phyloP scores from a whole-genome alignment of 2,888 invertebrate genomes.

The Caenorhabditis becei region DNA sequence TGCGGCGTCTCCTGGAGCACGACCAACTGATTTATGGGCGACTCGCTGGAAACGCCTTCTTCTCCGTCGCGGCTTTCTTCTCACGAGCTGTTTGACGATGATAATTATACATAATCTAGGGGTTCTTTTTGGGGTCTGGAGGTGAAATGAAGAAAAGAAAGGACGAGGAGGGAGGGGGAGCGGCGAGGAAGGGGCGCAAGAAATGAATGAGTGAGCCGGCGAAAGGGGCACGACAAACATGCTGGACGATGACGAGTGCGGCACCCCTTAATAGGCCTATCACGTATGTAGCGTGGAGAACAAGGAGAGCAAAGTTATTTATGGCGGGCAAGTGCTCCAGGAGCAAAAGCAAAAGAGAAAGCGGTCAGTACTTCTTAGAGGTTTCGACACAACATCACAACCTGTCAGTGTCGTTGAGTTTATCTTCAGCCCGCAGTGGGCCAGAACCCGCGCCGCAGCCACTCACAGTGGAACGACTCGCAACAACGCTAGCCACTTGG shows the following conservation, averaged over 20 bases:
- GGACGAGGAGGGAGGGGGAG: neutral
- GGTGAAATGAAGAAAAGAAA: neutral
- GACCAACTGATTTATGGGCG: conserved; percentile 34
- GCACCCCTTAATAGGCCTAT: conserved; percentile 58
- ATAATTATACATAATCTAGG: conserved; percentile 36
- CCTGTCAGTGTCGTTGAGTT: conserved; percentile 51
- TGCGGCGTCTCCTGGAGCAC: conserved; percentile 8
- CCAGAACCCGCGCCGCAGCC: conserved; percentile 27
- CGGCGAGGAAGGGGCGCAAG: conserved; percentile 20
- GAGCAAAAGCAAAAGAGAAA: conserved; percentile 8
- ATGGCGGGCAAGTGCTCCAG: conserved; percentile 1
- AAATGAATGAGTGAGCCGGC: conserved; percentile 36
- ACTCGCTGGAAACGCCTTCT: conserved; percentile 27
- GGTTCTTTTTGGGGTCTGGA: neutral
- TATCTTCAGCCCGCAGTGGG: conserved; percentile 60
- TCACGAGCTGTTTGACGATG: conserved; percentile 23
- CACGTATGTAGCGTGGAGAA: conserved; percentile 34
- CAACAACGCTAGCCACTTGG: conserved; percentile 41
- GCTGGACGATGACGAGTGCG: conserved; percentile 42
- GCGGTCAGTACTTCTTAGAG: conserved; percentile 68
- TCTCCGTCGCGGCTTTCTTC: conserved; percentile 10
- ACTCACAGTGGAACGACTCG: conserved; percentile 3
- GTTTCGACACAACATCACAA: conserved; percentile 59
- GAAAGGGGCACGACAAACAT: conserved; percentile 39
- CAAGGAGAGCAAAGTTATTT: conserved; percentile 35